phyloP scores from a whole-genome alignment of 2,888 invertebrate genomes.

The Geophilus truncorum region DNA sequence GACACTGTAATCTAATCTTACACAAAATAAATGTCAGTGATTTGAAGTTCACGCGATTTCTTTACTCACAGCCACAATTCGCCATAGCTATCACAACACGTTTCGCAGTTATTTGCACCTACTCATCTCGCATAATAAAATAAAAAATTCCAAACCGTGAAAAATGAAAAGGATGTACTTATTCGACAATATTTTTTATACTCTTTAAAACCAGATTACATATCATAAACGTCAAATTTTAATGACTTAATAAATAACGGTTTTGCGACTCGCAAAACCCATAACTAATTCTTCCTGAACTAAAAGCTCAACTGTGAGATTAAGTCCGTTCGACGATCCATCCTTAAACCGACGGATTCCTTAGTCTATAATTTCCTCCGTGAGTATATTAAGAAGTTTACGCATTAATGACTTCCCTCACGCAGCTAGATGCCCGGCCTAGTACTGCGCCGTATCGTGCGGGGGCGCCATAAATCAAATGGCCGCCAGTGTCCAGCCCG shows the following conservation, averaged over 20 bases:
- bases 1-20: neutral
- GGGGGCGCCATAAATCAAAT: conserved; percentile 10
- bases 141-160: neutral
- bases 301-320: neutral
- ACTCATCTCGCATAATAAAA: neutral
- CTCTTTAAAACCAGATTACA: neutral
- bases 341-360: neutral
- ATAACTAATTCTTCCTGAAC: neutral
- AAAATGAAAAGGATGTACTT: neutral
- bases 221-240: conserved; percentile 3
- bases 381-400: neutral
- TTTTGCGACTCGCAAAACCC: too few relatives aligned
- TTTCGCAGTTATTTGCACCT: too few relatives aligned
- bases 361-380: neutral
- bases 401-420: conserved; percentile 5
- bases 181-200: neutral
- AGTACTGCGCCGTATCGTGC: neutral
- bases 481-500: conserved; percentile 4
- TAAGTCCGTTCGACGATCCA: neutral
- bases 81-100: neutral
- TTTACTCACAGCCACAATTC: too few relatives aligned
- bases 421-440: neutral
- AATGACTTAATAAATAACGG: neutral
- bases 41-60: too few relatives aligned
- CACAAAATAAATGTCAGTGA: too few relatives aligned